A percentile compares a stretch with the other conserved stretches of the same genome.
Conservation (phyloP, 2,797 vertebrate species). For the Limnodromus scolopaceus region DNA sequence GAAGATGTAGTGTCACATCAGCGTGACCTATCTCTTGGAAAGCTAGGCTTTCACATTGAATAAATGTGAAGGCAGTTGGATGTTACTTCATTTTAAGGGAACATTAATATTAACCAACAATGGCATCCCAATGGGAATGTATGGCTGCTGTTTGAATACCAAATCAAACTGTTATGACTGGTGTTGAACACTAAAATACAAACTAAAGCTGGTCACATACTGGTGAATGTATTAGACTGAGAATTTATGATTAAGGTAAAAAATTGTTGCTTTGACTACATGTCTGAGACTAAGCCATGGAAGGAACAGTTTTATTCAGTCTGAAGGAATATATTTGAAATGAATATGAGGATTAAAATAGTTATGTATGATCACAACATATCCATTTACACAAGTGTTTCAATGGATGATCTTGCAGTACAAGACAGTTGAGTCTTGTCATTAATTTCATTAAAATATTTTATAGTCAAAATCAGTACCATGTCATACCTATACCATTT, state of each 20-base stretch:
- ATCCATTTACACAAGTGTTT: not conserved
- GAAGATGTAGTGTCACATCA: not conserved
- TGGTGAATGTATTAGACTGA: constrained; percentile 16
- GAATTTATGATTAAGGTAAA: not conserved
- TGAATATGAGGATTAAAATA: not conserved
- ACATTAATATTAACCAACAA: constrained; percentile 63
- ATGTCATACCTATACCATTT: not conserved
- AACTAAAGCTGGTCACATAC: not conserved
- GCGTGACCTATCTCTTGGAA: not conserved
- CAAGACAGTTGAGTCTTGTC: not conserved
- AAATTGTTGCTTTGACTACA: not conserved
- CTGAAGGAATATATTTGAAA: not conserved
- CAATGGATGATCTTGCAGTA: not conserved
- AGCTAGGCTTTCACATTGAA: constrained; percentile 17
- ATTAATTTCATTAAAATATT: not conserved
- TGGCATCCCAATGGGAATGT: not conserved
- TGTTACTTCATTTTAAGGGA: constrained; percentile 44
- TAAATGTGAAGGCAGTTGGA: constrained; percentile 20
- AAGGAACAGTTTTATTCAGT: not conserved
- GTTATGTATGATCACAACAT: not conserved
- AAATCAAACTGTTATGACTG: constrained; percentile 43
- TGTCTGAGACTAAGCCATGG: not conserved
- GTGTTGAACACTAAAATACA: constrained; percentile 37
- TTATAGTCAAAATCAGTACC: not conserved
- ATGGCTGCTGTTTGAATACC: constrained; percentile 15